Evolutionary conservation across 2,888 invertebrate genomes (phyloP), one percentile per base, ranked within the genome.

Genomic region (Macroteleia sp.): DNA sequence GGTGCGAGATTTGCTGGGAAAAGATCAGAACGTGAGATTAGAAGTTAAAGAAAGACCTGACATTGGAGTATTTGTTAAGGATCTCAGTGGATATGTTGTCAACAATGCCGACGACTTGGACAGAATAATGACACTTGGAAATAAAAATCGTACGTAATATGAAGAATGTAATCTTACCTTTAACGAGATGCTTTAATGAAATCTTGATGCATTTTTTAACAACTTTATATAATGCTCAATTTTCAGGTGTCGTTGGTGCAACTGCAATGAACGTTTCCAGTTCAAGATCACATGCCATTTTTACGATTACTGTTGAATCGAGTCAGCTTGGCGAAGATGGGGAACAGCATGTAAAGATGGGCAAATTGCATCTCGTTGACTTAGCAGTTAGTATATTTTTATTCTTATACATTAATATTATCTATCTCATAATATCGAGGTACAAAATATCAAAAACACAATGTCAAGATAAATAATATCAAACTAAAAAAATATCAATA

Each of bases 221-320:
- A n/a, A n/a, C n/a, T n/a, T 22, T 66, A 42, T 48, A 25, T 48
- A 48, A 48, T 4, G 1, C 19, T 50, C 12, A 41, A 28, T 36
- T 52, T 59, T 22, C 78, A 94, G 94, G 95, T 66, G 94, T 94
- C 44, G 96, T 96, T 3, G 97, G 97, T 25, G 96, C 98, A 0
- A 99, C 99, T 0, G 96, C 98, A 81, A 99, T 99, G 99, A 99
- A 99, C 92, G 95, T 96, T 9, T 97, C 97, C 88, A 98, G 98
- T 85, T 99, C 98, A 0, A 93, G 99, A 52, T 99, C 98, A 0
- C 99, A 99, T 93, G 99, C 99, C 6, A 99, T 99, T 85, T 99
- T 99, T 92, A 98, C 98, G 10, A 97, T 99, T 46, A 98, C 98
- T 0, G 96, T 99, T 42, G 99, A 99, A 92, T 97, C 97, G 79